These are phyloP conservation scores for Zaprionus taronus DNA, from an alignment of 1,140 invertebrate species.

Conservation along the genomic window DNA sequence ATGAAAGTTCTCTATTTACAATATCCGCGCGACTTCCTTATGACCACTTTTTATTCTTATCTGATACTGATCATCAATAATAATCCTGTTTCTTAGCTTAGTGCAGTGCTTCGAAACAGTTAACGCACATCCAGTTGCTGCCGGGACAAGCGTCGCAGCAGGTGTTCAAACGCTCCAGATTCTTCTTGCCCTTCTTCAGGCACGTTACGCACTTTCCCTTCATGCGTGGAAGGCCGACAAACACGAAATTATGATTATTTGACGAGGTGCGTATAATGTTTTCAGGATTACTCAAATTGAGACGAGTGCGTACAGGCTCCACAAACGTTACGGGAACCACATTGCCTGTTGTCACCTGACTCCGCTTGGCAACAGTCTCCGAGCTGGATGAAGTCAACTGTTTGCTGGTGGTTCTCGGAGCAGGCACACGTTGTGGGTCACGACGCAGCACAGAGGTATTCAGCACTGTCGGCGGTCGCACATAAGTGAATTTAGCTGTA, in stretches of 20 bases:
- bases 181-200: conserved; percentile 44
- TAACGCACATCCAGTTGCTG: conserved; percentile 73
- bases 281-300: conserved; percentile 46
- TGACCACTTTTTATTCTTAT: not conserved
- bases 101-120: conserved; percentile 68
- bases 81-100: not conserved
- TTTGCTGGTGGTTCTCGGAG: conserved; percentile 9
- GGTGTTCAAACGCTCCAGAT: conserved; percentile 53
- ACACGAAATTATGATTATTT: conserved; percentile 64
- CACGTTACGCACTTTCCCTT: conserved; percentile 73
- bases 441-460: conserved; percentile 3
- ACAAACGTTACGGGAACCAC: not conserved
- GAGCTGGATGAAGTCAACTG: not conserved
- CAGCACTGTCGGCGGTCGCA: not conserved
- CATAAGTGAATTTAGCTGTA: conserved; percentile 16
- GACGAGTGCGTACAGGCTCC: conserved; percentile 24
- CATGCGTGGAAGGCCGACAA: conserved; percentile 58
- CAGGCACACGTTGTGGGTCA: conserved; percentile 15
- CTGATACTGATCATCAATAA: not conserved
- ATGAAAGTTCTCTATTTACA: not conserved
- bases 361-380: not conserved
- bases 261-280: conserved; percentile 49
- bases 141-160: conserved; percentile 71
- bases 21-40: not conserved
- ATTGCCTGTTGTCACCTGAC: not conserved